phyloP scores from a whole-genome alignment of 2,113 vertebrate species.

The Promerops cafer region DNA sequence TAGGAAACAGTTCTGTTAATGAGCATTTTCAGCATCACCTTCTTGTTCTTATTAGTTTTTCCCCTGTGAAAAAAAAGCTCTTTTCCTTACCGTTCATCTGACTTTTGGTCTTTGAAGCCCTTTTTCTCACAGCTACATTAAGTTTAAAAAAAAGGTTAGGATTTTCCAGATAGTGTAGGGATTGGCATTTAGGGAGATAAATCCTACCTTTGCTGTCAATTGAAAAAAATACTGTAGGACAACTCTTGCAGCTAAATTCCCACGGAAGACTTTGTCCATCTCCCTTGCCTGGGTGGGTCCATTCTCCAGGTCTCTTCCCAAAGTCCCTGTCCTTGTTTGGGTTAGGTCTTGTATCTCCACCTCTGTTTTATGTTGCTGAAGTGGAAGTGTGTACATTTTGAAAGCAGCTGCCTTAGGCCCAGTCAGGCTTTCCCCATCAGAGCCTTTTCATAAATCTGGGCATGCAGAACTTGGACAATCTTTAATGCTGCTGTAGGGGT shows the following conservation, averaged over 20 bases:
- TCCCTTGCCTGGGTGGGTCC: not conserved
- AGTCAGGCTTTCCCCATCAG: not conserved
- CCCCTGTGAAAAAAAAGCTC: not conserved
- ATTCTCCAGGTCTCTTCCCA: not conserved
- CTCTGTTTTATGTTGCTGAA: not conserved
- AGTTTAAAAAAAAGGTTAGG: not conserved
- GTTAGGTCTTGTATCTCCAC: not conserved
- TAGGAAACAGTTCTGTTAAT: not conserved
- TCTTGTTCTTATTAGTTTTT: not conserved
- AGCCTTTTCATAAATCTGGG: not conserved
- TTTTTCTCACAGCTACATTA: not conserved
- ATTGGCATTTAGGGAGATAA: not conserved
- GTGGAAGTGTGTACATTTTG: rapidly evolving
- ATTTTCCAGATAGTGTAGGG: not conserved
- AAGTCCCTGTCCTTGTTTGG: not conserved
- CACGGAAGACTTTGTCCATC: not conserved
- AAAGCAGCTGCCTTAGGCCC: not conserved
- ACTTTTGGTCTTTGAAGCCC: not conserved
- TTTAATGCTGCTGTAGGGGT: not conserved
- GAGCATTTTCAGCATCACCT: not conserved
- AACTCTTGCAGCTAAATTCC: not conserved
- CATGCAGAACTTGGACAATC: not conserved
- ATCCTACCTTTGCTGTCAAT: not conserved
- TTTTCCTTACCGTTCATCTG: not conserved
- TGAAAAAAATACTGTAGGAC: not conserved